Base-by-base conservation (phyloP, 2,888 invertebrate genomes). In the Acleris emargana region DNA sequence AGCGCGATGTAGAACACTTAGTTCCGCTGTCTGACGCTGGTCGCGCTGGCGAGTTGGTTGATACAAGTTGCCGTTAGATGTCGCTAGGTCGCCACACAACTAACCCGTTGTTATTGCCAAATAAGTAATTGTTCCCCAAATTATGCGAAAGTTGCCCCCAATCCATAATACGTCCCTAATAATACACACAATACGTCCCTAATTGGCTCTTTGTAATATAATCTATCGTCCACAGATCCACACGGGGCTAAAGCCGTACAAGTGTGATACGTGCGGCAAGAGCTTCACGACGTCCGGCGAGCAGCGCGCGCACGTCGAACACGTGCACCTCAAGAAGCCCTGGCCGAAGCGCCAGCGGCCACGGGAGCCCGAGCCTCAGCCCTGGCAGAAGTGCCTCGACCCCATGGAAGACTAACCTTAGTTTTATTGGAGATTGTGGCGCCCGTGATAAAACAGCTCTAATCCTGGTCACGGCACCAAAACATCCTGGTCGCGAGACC, bases 271-370 rank as follows among this genome's bases (percentile, higher is more conserved):
- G 1, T 86, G 88, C 67, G 83, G 82, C 1, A 88, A 88, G 32
- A 78, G 80, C n/a, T 91, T 91, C 78, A 91, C 89, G 1, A 89
- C 89, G 0, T 74, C 85, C 0, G 88, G 89, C 13, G 91, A 90
- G 70, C 87, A 86, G 60, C 74, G 89, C 0, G 87, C 91, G 0
- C 91, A 91, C 68, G 82, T 89, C 0, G 87, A 88, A 16, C 89
- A 91, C 66, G 91, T 91, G 13, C 91, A 91, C 49, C 67, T 89
- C 4, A 91, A 91, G 84, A 91, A 91, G 55, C 91, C 91, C 1
- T 90, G 91, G 90, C 91, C 91, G 0, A 87, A 86, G 70, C 72
- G 90, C 0, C 84, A 79, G 16, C 71, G 79, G 17, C 58, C 45
- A 6, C n/a, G 64, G 7, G 64, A 64, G 18, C 13, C 49, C 2